These are phyloP conservation scores for Tethea ocularis DNA, from an alignment of 2,888 invertebrate species.

Conservation along the genomic window DNA sequence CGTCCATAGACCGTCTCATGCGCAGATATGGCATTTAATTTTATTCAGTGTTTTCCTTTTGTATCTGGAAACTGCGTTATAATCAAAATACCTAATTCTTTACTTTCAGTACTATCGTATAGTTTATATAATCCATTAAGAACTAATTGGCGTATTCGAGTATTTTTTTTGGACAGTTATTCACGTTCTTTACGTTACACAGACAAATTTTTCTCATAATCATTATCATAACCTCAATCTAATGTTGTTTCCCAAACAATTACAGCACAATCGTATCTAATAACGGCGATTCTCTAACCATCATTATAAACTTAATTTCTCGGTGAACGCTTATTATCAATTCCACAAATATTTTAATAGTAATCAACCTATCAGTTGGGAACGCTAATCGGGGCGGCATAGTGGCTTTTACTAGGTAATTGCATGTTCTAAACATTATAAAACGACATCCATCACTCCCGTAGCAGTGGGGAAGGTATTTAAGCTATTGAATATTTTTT, in stretches of 20 bases:
- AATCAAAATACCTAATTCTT: too few relatives aligned
- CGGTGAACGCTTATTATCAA: constrained; percentile 47
- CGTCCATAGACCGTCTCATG: constrained; percentile 59
- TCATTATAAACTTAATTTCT: constrained; percentile 48
- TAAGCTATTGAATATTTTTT: constrained; percentile 30
- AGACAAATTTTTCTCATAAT: too few relatives aligned
- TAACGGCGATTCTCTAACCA: constrained; percentile 26
- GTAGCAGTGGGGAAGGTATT: constrained; percentile 31
- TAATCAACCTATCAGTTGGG: constrained; percentile 73
- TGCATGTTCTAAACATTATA: constrained; percentile 60
- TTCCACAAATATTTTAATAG: constrained; percentile 72
- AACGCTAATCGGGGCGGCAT: constrained; percentile 55
- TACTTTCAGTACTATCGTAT: too few relatives aligned
- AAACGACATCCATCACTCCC: constrained; percentile 62
- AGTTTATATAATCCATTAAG: too few relatives aligned
- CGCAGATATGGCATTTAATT: constrained; percentile 59
- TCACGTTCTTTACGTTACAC: too few relatives aligned
- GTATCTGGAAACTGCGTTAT: neutral
- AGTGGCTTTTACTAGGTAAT: constrained; percentile 62
- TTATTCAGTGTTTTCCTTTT: constrained; percentile 19
- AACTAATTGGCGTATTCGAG: constrained; percentile 6
- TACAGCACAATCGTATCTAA: constrained; percentile 12
- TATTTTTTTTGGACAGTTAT: neutral
- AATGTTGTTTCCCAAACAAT: constrained; percentile 10
- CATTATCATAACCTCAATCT: neutral